Evolutionary conservation across 2,797 vertebrate species (phyloP).

Genomic region (Clarias pachynema): DNA sequence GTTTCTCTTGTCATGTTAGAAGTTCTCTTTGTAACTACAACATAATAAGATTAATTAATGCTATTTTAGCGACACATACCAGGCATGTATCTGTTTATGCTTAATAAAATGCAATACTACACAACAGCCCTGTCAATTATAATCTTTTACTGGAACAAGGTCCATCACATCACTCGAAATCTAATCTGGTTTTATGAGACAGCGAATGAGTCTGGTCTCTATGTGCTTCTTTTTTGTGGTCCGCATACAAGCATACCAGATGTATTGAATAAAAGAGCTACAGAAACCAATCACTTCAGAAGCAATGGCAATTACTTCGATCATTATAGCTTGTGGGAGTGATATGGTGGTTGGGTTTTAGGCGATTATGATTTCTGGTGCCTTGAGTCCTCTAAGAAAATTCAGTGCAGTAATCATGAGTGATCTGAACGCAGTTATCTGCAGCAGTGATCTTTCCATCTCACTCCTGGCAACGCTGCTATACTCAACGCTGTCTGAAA

Average conservation of each 20-base stretch:
- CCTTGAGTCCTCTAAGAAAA: constrained; percentile 31
- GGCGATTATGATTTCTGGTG: constrained; percentile 33
- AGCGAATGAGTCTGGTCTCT: not conserved
- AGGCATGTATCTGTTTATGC: constrained; percentile 19
- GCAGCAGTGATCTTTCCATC: constrained; percentile 40
- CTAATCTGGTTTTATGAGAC: not conserved
- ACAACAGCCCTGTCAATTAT: constrained; percentile 6
- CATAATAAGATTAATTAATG: constrained; percentile 27
- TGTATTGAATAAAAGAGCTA: not conserved
- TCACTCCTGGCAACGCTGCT: constrained; percentile 32
- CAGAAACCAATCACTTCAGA: not conserved
- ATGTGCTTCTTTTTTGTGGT: not conserved
- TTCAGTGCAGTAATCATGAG: constrained; percentile 36
- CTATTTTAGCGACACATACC: not conserved
- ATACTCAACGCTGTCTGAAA: constrained; percentile 29
- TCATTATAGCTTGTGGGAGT: constrained; percentile 35
- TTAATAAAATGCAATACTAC: not conserved
- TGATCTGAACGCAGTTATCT: constrained; percentile 36
- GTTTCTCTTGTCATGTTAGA: constrained; percentile 6
- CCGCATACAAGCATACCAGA: not conserved
- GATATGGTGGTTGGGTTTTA: constrained; percentile 19
- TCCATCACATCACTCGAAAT: constrained; percentile 6
- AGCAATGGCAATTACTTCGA: constrained; percentile 11
- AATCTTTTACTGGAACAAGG: constrained; percentile 21
- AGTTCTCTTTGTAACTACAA: constrained; percentile 19